Conservation (phyloP, 2,797 vertebrate genomes). For the Gobionotothen gibberifrons region DNA sequence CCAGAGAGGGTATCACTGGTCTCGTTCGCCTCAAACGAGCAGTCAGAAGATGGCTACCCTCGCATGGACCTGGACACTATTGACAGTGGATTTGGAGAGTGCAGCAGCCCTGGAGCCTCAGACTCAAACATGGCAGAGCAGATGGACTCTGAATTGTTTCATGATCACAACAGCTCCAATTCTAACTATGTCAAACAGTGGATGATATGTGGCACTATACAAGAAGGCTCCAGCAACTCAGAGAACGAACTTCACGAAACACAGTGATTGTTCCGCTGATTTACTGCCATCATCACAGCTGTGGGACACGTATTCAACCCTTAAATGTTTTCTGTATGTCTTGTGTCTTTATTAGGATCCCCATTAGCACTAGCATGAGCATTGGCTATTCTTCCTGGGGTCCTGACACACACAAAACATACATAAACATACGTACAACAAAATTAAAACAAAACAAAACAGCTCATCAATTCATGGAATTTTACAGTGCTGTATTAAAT, state of each 20-base stretch:
- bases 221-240: constrained; percentile 47
- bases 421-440: too few species aligned
- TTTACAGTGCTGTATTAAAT: too few species aligned
- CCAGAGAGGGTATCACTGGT: constrained; percentile 82
- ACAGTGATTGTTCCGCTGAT: not conserved
- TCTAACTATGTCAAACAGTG: constrained; percentile 87
- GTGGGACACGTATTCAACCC: not conserved
- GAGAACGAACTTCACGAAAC: constrained; percentile 19
- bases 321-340: too few species aligned
- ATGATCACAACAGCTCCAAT: constrained; percentile 52
- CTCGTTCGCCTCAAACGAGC: constrained; percentile 76
- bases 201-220: constrained; percentile 68
- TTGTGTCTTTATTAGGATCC: too few species aligned
- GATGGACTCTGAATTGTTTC: constrained; percentile 57
- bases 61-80: constrained; percentile 93
- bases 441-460: too few species aligned
- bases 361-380: too few species aligned
- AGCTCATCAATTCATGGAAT: too few species aligned
- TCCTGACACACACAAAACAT: too few species aligned
- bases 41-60: constrained; percentile 88
- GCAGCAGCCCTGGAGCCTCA: constrained; percentile 78
- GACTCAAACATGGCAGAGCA: constrained; percentile 62
- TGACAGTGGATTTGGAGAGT: constrained; percentile 92
- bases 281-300: not conserved
- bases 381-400: too few species aligned